These are phyloP conservation scores for Stenodera caucasica DNA, from an alignment of 2,888 invertebrate species.

Conservation along the genomic window DNA sequence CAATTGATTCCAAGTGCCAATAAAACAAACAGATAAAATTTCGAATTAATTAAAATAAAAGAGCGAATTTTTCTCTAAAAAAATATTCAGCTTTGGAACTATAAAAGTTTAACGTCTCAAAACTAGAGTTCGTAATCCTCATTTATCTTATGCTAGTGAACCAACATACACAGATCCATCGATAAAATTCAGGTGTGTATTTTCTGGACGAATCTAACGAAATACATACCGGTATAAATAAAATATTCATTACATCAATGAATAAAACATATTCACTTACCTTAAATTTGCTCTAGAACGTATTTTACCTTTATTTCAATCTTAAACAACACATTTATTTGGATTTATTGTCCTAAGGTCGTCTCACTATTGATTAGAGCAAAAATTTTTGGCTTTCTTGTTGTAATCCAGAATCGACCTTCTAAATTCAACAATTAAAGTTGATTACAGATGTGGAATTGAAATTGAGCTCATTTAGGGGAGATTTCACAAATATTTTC, in stretches of 20 bases:
- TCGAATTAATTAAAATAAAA: not conserved
- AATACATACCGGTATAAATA: not conserved
- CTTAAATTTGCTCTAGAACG: not conserved
- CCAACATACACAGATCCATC: not conserved
- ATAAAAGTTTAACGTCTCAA: not conserved
- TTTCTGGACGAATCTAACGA: not conserved
- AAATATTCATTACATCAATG: slow-evolving; percentile 4
- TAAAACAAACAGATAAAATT: not conserved
- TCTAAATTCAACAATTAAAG: too few species aligned
- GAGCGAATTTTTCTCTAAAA: not conserved
- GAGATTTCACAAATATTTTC: too few species aligned
- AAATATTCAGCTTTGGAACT: not conserved
- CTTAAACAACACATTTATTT: not conserved
- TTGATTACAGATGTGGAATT: too few species aligned
- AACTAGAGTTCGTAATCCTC: not conserved
- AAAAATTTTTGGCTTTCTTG: too few species aligned
- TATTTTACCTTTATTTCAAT: not conserved
- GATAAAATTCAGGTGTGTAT: not conserved
- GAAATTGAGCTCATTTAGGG: too few species aligned
- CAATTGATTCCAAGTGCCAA: not conserved
- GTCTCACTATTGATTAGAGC: not conserved
- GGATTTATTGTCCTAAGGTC: not conserved
- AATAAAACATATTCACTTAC: slow-evolving; percentile 7
- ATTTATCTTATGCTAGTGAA: not conserved
- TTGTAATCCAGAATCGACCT: too few species aligned